Evolutionary conservation across 2,113 vertebrate species (phyloP).

Genomic region (Stercorarius parasiticus): DNA sequence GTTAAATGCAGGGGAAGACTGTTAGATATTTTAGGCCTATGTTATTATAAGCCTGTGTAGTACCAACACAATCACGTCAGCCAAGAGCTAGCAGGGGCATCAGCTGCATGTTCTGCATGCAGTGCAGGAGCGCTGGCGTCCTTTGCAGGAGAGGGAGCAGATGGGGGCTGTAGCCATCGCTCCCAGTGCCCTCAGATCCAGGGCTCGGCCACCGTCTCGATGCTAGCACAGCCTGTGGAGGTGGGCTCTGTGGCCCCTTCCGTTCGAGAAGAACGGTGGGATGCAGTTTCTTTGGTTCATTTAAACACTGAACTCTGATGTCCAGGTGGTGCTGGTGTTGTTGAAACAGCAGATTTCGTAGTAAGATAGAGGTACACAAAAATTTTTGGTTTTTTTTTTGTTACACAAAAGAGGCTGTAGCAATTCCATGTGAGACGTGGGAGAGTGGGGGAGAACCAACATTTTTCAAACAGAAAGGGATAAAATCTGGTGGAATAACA

Average conservation of each 20-base stretch:
- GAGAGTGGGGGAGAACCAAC: background rate
- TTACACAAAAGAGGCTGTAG: background rate
- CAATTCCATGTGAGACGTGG: background rate
- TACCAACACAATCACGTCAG: rapidly evolving
- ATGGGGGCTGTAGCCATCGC: rapidly evolving
- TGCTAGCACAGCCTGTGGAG: rapidly evolving
- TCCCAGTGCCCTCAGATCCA: background rate
- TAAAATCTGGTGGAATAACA: conserved; percentile 19
- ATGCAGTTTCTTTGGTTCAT: background rate
- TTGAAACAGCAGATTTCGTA: background rate
- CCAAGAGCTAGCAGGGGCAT: background rate
- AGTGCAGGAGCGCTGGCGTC: rapidly evolving
- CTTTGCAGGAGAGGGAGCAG: background rate
- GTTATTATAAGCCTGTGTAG: rapidly evolving
- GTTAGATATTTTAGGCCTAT: background rate
- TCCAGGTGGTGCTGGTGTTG: background rate
- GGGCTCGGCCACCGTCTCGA: rapidly evolving
- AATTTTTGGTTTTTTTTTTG: background rate
- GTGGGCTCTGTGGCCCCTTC: background rate
- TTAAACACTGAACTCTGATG: background rate
- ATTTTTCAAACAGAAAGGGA: background rate
- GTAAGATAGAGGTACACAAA: background rate
- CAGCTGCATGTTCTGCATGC: rapidly evolving
- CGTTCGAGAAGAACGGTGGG: rapidly evolving
- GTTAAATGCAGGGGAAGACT: background rate